A percentile compares a stretch with the other conserved stretches of the same genome.
Conservation (phyloP, 2,888 invertebrate species). For the Nasonovia ribisnigri region DNA sequence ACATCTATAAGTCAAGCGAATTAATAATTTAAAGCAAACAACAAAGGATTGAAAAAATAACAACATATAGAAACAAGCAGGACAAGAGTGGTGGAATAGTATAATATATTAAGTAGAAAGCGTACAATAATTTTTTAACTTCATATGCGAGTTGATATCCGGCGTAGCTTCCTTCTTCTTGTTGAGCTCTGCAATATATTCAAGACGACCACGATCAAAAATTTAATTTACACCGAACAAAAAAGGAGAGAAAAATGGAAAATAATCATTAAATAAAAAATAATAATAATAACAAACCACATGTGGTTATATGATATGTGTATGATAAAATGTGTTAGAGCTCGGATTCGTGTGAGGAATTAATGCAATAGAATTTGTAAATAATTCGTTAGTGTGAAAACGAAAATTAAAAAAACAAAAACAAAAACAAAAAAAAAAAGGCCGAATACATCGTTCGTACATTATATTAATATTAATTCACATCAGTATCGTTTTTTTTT, state of each 20-base stretch:
- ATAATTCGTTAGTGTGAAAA: constrained; percentile 43
- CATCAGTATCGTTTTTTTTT: background rate
- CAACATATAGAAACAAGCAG: constrained; percentile 49
- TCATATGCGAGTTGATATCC: constrained; percentile 99
- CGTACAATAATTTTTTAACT: constrained; percentile 99
- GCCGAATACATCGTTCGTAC: background rate
- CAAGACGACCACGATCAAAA: constrained; percentile 56
- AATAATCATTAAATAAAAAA: background rate
- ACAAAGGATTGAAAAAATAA: constrained; percentile 18
- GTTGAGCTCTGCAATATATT: constrained; percentile 62
- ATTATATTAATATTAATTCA: constrained; percentile 7
- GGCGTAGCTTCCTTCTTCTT: constrained; percentile 76
- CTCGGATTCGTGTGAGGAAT: constrained; percentile 34
- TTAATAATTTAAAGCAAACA: constrained; percentile 24
- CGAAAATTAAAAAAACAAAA: constrained; percentile 15
- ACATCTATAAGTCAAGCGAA: background rate
- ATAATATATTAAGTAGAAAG: constrained; percentile 65
- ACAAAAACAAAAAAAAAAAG: constrained; percentile 33
- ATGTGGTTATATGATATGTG: background rate
- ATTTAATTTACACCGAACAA: constrained; percentile 37
- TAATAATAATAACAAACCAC: background rate
- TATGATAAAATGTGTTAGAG: background rate
- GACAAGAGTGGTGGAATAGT: constrained; percentile 41
- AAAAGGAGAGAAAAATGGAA: background rate
- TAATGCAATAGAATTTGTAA: constrained; percentile 40